These are phyloP conservation scores for Quiscalus mexicanus DNA, from an alignment of 2,113 vertebrate genomes.

Conservation along the genomic window DNA sequence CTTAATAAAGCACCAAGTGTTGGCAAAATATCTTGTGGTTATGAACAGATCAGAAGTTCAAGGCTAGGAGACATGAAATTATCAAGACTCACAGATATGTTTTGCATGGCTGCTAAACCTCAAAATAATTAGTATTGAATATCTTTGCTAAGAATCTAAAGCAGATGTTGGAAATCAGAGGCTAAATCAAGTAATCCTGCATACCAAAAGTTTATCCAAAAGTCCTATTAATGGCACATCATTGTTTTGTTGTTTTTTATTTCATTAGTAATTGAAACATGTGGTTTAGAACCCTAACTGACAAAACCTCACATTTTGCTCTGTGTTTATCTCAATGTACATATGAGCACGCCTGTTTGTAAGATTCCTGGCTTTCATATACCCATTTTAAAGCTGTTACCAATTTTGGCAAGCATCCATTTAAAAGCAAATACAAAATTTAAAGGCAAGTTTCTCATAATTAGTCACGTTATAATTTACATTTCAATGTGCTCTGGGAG, in stretches of 20 bases:
- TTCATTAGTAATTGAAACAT: neutral
- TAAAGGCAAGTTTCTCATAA: neutral
- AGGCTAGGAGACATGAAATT: neutral
- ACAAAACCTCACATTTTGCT: neutral
- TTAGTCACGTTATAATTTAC: neutral
- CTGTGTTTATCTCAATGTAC: neutral
- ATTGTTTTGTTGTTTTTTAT: neutral
- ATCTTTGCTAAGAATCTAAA: neutral
- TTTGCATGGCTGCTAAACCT: conserved; percentile 13
- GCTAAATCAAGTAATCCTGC: neutral
- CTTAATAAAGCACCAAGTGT: neutral
- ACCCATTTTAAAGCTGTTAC: neutral
- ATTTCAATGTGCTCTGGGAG: neutral
- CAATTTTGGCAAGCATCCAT: neutral
- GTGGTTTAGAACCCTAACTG: neutral
- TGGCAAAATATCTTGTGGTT: neutral
- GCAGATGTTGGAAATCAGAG: conserved; percentile 16
- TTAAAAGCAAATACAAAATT: neutral
- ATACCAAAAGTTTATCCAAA: neutral
- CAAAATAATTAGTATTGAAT: neutral
- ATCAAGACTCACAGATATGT: neutral
- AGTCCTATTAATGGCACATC: neutral
- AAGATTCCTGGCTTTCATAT: neutral
- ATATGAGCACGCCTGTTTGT: neutral
- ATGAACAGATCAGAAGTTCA: neutral